A percentile compares a stretch with the other conserved stretches of the same genome.
Conservation (phyloP, 2,113 vertebrate genomes). For the Amblyopsis rosae region DNA sequence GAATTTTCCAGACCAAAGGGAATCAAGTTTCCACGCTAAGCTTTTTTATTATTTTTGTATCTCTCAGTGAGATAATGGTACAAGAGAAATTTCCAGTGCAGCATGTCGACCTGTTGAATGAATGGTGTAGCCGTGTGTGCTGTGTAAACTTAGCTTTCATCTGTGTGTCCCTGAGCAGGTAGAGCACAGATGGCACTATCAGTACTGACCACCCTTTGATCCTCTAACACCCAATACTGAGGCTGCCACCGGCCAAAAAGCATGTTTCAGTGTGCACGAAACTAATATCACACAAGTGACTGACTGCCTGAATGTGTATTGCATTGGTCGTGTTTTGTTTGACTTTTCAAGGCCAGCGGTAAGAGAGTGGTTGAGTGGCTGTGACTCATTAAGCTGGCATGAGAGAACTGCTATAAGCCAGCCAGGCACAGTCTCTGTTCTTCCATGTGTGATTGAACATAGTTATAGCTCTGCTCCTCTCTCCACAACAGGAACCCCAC, state of each 20-base stretch:
- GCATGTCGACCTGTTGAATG: conserved; percentile 53
- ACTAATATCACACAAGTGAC: conserved; percentile 6
- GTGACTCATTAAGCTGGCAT: neutral
- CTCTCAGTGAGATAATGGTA: conserved; percentile 31
- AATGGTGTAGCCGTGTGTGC: conserved; percentile 55
- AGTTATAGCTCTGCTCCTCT: neutral
- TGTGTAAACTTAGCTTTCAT: conserved; percentile 61
- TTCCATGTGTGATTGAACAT: neutral
- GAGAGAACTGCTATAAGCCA: neutral
- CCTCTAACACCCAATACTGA: conserved; percentile 17
- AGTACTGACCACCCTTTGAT: conserved; percentile 56
- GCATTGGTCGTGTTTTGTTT: conserved; percentile 7
- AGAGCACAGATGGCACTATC: conserved; percentile 65
- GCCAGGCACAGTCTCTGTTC: neutral
- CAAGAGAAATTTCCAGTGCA: conserved; percentile 69
- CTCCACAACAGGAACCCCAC: conserved; percentile 14
- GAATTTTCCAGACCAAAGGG: conserved; percentile 27
- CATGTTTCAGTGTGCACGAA: conserved; percentile 17
- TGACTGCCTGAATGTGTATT: conserved; percentile 10
- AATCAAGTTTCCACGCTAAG: conserved; percentile 53
- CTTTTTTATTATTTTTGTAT: conserved; percentile 43
- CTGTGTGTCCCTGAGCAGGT: conserved; percentile 51
- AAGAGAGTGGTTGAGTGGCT: neutral
- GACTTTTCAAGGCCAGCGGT: neutral
- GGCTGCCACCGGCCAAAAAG: neutral